phyloP scores from a whole-genome alignment of 2,888 invertebrate genomes.

The Cartodere bifasciata region DNA sequence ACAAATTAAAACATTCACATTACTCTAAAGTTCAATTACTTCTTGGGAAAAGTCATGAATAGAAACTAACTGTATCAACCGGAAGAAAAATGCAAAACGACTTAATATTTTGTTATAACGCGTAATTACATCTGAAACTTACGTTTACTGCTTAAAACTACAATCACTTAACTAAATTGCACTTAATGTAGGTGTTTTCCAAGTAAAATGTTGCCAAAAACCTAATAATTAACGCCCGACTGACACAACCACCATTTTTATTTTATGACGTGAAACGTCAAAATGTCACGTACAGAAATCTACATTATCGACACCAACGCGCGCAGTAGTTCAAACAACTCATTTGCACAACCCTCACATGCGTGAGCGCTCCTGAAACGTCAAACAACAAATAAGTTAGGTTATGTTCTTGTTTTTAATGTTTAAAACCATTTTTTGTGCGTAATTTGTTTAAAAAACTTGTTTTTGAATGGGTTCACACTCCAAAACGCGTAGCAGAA shows the following conservation, averaged over 20 bases:
- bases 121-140: slow-evolving; percentile 12
- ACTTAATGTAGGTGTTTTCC: slow-evolving; percentile 11
- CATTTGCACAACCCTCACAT: no score
- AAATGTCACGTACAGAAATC: no score
- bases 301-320: no score
- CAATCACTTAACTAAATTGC: slow-evolving; percentile 10
- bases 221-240: slow-evolving; percentile 28
- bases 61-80: slow-evolving; percentile 1
- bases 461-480: no score
- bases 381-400: no score
- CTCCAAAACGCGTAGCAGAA: no score
- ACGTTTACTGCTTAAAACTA: slow-evolving; percentile 12
- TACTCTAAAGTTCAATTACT: slow-evolving; percentile 2
- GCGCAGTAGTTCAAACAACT: no score
- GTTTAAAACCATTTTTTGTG: no score
- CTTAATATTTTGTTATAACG: slow-evolving; percentile 2
- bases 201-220: slow-evolving; percentile 12
- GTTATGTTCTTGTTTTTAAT: no score
- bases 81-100: slow-evolving; percentile 6
- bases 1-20: slow-evolving; percentile 17
- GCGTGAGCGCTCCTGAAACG: no score
- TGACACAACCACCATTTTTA: slow-evolving; percentile 28
- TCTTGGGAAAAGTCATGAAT: not conserved
- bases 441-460: no score
- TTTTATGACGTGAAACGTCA: slow-evolving; percentile 30